A percentile compares a stretch with the other conserved stretches of the same genome.
Conservation (phyloP, 2,888 invertebrate species). For the Mythimna pallens region DNA sequence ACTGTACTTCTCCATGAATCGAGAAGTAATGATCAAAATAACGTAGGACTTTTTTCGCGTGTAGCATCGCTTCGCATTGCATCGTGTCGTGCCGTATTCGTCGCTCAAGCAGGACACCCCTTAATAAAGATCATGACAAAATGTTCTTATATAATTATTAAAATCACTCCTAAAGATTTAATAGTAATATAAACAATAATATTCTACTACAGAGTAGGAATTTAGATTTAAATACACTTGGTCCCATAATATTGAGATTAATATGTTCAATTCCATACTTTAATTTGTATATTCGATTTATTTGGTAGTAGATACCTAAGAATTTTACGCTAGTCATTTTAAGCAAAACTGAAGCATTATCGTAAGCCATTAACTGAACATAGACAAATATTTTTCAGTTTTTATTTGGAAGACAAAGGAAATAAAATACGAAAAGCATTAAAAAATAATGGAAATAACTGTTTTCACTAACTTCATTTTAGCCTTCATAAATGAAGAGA, state of each 20-base stretch:
- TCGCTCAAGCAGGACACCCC: neutral
- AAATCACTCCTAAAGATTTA: conserved; percentile 6
- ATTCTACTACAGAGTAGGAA: conserved; percentile 23
- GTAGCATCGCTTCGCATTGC: neutral
- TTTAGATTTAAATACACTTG: conserved; percentile 34
- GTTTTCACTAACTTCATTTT: conserved; percentile 10
- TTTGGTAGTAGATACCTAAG: conserved; percentile 45
- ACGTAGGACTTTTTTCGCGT: neutral
- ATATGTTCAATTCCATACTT: conserved; percentile 33
- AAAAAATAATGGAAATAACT: neutral
- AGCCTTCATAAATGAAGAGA: conserved; percentile 11
- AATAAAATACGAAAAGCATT: neutral
- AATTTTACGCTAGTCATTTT: conserved; percentile 28
- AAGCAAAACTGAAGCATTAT: conserved; percentile 27
- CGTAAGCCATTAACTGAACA: conserved; percentile 1
- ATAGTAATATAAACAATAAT: conserved; percentile 15
- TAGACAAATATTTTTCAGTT: neutral
- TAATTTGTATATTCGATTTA: conserved; percentile 38
- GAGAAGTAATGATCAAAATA: neutral
- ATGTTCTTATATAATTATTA: conserved; percentile 1
- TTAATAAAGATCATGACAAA: neutral
- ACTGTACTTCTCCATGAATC: no score
- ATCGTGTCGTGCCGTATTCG: neutral
- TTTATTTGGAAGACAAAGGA: conserved; percentile 2
- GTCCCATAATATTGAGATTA: conserved; percentile 50